Percentiles rank a stretch among this genome's conserved stretches.
These are phyloP conservation scores for Nephrotoma appendiculata DNA, from an alignment of 2,888 invertebrate genomes.

Conservation along the genomic window DNA sequence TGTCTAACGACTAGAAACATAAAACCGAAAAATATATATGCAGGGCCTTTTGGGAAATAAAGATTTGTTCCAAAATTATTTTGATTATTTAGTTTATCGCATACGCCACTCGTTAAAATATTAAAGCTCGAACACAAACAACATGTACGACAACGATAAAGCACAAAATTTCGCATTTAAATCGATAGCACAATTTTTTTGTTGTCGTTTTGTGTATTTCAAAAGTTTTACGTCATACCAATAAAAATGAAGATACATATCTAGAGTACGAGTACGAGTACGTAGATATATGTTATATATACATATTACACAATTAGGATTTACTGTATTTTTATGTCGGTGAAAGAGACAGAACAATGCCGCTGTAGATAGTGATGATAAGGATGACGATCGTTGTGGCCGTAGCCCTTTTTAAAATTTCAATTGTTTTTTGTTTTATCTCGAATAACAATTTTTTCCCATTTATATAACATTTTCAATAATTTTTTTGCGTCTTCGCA, in stretches of 20 bases:
- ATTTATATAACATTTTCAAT: background rate
- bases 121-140: background rate
- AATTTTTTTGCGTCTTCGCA: background rate
- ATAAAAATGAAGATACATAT: background rate
- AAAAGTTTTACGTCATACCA: background rate
- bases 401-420: background rate
- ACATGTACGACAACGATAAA: background rate
- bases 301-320: background rate
- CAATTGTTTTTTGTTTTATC: background rate
- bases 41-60: too few relatives aligned
- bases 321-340: background rate
- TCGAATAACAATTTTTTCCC: background rate
- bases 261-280: background rate
- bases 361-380: background rate
- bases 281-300: background rate
- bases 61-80: too few relatives aligned
- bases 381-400: background rate
- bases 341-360: background rate
- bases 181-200: background rate
- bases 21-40: too few relatives aligned
- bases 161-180: background rate
- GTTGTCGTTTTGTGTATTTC: background rate
- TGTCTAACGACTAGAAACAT: too few relatives aligned
- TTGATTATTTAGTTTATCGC: too few relatives aligned
- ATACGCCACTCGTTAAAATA: background rate